Evolutionary conservation across 2,797 vertebrate genomes (phyloP), one percentile per base, ranked within the genome.

Genomic region (Atherinosoma microstoma): DNA sequence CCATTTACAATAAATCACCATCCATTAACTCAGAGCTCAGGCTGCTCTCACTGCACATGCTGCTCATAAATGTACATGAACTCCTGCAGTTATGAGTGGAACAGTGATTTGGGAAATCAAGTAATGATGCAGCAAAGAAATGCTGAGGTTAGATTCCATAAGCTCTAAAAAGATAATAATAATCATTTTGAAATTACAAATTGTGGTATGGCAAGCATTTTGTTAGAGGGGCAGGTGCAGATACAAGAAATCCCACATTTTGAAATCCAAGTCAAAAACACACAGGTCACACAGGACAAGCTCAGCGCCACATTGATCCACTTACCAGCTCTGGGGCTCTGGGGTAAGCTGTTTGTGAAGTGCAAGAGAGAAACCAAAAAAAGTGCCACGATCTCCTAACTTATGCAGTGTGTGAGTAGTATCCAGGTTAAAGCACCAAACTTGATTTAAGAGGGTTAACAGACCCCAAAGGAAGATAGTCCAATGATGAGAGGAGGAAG

Each of bases 331-430:
- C 85, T 94, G 91, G 34, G 94, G 91, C 69, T 94, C 90, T 1
- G 97, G 97, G 53, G 84, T 94, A 45, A 96, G 85, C 92, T 98
- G 97, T 73, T 95, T 93, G 88, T 98, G 97, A 78, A 98, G 94
- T 1, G 96, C 97, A 61, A 98, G 87, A 1, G 97, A 97, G 87
- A 98, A 97, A 34, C 97, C 97, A 66, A 98, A 98, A 63, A 98
- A 95, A 75, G 96, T 98, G 56, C 94, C 96, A 0, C 58, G 79
- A 71, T 96, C 94, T 0, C 97, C 97, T 53, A 96, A 92, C 91
- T 98, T 98, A 47, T 94, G 93, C 70, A 98, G 88, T 0, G 94
- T 94, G 78, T 95, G 92, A 57, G 93, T 94, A 54, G 94, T 95
- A 80, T 98, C 97, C 94, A 98, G 93, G 83, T 98, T 98, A 84